Evolutionary conservation across 2,113 vertebrate species (phyloP), one percentile per base, ranked within the genome.

Genomic region (Catagonus wagneri): DNA sequence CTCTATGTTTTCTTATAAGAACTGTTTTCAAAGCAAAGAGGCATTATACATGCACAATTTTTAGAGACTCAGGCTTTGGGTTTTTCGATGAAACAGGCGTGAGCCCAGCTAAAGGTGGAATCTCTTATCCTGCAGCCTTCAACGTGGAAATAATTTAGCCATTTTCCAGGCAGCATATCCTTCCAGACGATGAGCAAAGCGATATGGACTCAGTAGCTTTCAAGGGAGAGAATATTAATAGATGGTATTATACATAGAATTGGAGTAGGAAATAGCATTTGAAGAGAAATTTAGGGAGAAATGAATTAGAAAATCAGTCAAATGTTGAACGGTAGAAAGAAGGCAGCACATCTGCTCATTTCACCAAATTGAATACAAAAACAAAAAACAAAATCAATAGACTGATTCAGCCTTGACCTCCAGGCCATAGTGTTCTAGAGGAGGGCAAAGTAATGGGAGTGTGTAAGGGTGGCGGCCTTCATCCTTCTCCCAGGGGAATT

Each of bases 291-390:
- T 74, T 16, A 56, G 20, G 29, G 6, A n/a, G 5, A 91, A 96
- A 83, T 71, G 86, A 69, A 71, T 87, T 71, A 89, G 78, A 94
- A 97, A 94, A 75, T 44, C 68, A 20, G n/a, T 23, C 39, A 79
- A 69, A 94, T 74, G 36, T 34, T 90, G 74, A 65, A 93, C 93
- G 32, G 61, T 56, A 60, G 56, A 39, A 72, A 79, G 3, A 86
- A 63, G 65, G 29, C 29, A 72, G 66, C 50, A 32, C 6, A 25
- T 65, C 50, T 17, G 13, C 17, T 84, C 10, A 80, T 36, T 84
- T 90, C 25, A 52, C 7, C 6, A 25, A 93, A 16, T 0, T 52
- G n/a, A 52, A 11, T 34, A 56, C 20, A 20, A 61, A 61, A 39
- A n/a, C 44, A 22, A 39, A 56, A 32, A 36, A 3, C 19, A 10